A percentile compares a stretch with the other conserved stretches of the same genome.
These are phyloP conservation scores for Urocolius indicus DNA, from an alignment of 2,113 vertebrate genomes.

Conservation along the genomic window DNA sequence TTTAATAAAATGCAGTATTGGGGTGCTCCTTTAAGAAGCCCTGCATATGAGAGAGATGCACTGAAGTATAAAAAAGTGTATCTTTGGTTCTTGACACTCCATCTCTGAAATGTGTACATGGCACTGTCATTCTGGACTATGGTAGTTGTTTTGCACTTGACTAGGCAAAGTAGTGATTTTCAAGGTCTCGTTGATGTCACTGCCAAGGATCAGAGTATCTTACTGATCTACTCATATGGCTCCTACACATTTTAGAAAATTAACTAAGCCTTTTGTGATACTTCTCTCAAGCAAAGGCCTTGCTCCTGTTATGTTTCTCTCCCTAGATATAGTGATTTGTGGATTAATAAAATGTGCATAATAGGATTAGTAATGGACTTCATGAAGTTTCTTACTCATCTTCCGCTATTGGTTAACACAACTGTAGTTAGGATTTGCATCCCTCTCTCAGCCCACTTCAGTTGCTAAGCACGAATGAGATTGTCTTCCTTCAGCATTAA, in stretches of 20 bases:
- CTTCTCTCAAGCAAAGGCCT: background rate
- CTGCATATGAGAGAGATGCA: background rate
- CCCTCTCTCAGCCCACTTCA: background rate
- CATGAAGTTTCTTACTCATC: background rate
- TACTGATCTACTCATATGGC: background rate
- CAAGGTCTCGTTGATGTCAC: background rate
- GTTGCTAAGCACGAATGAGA: background rate
- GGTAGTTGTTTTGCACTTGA: background rate
- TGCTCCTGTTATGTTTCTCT: background rate
- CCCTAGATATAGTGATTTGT: background rate
- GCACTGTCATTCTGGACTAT: background rate
- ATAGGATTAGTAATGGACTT: background rate
- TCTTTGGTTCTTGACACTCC: background rate
- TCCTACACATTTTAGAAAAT: background rate
- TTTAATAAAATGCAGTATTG: background rate
- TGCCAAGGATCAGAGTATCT: background rate
- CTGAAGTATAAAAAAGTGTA: background rate
- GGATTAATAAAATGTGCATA: background rate
- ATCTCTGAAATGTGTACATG: background rate
- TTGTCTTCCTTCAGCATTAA: constrained; percentile 19
- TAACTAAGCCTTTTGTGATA: background rate
- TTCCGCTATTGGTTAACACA: background rate
- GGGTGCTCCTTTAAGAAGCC: background rate
- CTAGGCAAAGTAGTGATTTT: background rate
- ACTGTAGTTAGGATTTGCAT: background rate